Percentiles rank a stretch among this genome's conserved stretches.
Conservation (phyloP, 1,140 invertebrate genomes). For the Theocolax elegans region DNA sequence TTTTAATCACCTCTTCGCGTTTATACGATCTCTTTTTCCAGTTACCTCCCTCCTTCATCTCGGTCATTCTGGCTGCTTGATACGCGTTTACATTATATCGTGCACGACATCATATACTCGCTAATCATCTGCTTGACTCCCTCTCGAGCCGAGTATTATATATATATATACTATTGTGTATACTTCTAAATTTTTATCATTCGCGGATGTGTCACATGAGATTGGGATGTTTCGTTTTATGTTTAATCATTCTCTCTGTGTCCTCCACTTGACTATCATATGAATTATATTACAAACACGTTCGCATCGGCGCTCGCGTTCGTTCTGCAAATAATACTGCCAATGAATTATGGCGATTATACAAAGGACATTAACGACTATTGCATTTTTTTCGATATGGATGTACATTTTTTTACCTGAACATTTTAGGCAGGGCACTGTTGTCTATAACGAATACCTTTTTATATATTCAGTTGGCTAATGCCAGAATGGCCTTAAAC, state of each 20-base stretch:
- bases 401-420: too few species aligned
- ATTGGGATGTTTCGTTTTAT: neutral
- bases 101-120: too few species aligned
- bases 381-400: too few species aligned
- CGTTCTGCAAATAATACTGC: too few species aligned
- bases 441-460: neutral
- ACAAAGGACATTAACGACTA: too few species aligned
- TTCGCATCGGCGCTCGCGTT: too few species aligned
- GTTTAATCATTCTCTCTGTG: too few species aligned
- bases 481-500: conserved; percentile 16
- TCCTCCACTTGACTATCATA: too few species aligned
- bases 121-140: conserved; percentile 1
- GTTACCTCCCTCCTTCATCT: conserved; percentile 28
- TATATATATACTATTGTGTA: too few species aligned
- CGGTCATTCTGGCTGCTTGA: conserved; percentile 63
- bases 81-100: neutral
- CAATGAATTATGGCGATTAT: too few species aligned
- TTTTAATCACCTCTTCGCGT: neutral
- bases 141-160: neutral
- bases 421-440: too few species aligned
- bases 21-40: conserved; percentile 6
- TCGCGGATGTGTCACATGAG: neutral
- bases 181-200: neutral
- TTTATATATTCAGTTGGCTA: conserved; percentile 4
- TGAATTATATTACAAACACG: too few species aligned